Conservation (phyloP, 1,140 invertebrate species). For the Drosophila murphyi region DNA sequence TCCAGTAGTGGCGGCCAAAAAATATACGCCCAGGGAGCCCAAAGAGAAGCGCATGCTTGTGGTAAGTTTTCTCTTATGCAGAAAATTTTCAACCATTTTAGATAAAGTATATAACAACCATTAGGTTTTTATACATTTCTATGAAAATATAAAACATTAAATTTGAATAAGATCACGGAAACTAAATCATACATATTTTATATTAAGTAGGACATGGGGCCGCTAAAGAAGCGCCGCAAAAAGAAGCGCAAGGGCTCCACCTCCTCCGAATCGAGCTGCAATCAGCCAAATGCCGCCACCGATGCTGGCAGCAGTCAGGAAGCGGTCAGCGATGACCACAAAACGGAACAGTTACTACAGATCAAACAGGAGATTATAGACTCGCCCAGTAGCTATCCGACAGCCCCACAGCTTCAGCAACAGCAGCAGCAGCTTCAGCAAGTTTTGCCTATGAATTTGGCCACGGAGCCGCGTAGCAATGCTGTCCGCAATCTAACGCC, state of each 20-base stretch:
- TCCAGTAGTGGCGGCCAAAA: slow-evolving; percentile 47
- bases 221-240: slow-evolving; percentile 80
- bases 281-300: slow-evolving; percentile 55
- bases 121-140: too few relatives aligned
- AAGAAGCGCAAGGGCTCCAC: slow-evolving; percentile 83
- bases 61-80: slow-evolving; percentile 50
- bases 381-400: slow-evolving; percentile 52
- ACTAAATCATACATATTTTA: too few relatives aligned
- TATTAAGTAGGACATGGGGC: slow-evolving; percentile 70
- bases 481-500: slow-evolving; percentile 81
- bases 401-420: slow-evolving; percentile 31
- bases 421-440: slow-evolving; percentile 63
- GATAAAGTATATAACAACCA: too few relatives aligned
- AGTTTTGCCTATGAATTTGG: slow-evolving; percentile 78
- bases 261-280: slow-evolving; percentile 80
- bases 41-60: slow-evolving; percentile 78
- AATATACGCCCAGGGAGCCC: slow-evolving; percentile 72
- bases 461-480: slow-evolving; percentile 57
- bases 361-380: slow-evolving; percentile 82
- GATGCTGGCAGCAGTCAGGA: slow-evolving; percentile 55
- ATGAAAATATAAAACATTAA: too few relatives aligned
- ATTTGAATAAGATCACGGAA: too few relatives aligned
- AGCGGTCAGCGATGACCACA: slow-evolving; percentile 49
- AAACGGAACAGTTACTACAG: slow-evolving; percentile 64
- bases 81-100: too few relatives aligned